Base-by-base conservation (phyloP, 2,797 vertebrate species). In the Garrulus glandarius region DNA sequence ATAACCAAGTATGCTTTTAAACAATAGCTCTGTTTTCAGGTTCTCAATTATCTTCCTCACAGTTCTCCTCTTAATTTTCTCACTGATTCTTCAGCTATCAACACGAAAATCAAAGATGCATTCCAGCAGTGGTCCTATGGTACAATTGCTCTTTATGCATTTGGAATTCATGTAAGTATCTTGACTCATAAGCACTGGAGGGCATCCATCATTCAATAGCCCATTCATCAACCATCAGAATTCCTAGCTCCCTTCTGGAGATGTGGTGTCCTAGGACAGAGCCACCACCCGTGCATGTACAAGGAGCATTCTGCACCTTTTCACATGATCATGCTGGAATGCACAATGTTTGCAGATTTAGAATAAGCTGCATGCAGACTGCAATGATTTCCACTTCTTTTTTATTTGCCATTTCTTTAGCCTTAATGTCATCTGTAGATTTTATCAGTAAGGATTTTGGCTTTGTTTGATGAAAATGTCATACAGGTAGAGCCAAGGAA, bases 211-310 rank as follows among this genome's bases (percentile, higher is more conserved):
- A 41, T 49, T 57, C 59, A 63, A 9, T 21, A 39, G 5, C 11
- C 19, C 37, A 9, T 70, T 74, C 44, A 50, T 39, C 44, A 85
- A 6, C 11, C 13, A 32, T 30, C 22, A 27, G 10, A 75, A 16
- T 5, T 6, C 26, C 17, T 10, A 41, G 11, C 3, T 64, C 6
- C 53, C 32, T 75, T 77, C 60, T 22, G 39, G 44, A 77, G 23
- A 8, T 7, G 13, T 0, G 0, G 5, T 19, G 17, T 49, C 49
- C 26, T 20, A 22, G 16, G 43, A 32, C 16, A 68, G 34, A 76
- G 13, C 4, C 26, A 11, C 2, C 7, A 14, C 4, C 24, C 13
- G 4, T 5, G 6, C 9, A 53, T 0, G 0, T 9, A n/a, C 30
- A 60, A 5, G 32, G 19, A 75, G 4, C 8, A 24, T 56, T 34